phyloP scores from a whole-genome alignment of 2,113 vertebrate genomes.

The Gobius niger region DNA sequence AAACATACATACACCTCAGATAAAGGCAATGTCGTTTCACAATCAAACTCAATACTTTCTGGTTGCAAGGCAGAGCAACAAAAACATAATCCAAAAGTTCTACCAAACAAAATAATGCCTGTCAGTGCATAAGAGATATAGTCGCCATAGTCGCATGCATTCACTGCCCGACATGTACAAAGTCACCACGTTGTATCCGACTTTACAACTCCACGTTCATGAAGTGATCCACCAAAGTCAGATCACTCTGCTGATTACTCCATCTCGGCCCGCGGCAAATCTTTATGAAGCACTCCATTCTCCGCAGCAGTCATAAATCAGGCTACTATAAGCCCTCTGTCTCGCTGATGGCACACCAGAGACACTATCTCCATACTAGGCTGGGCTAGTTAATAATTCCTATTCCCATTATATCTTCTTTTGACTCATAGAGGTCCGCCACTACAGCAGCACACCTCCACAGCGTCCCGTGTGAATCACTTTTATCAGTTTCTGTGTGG shows the following conservation, averaged over 20 bases:
- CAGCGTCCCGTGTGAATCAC: conserved; percentile 26
- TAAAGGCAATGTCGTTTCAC: too few relatives aligned
- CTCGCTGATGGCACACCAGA: conserved; percentile 63
- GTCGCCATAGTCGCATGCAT: not conserved
- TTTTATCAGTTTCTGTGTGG: conserved; percentile 46
- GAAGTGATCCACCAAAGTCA: conserved; percentile 66
- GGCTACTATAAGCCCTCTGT: conserved; percentile 56
- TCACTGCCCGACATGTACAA: conserved; percentile 55
- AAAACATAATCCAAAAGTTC: too few relatives aligned
- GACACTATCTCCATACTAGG: conserved; percentile 61
- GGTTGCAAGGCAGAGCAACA: too few relatives aligned
- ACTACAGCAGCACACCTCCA: conserved; percentile 37
- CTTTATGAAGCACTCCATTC: conserved; percentile 74
- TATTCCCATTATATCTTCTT: conserved; percentile 45
- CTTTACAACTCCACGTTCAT: conserved; percentile 56
- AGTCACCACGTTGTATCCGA: conserved; percentile 52
- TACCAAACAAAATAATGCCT: too few relatives aligned
- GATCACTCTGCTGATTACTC: conserved; percentile 74
- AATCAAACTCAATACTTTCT: too few relatives aligned
- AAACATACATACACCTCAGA: too few relatives aligned
- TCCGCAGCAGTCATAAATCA: conserved; percentile 71
- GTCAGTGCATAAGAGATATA: too few relatives aligned
- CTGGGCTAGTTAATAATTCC: conserved; percentile 57
- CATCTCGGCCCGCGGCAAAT: conserved; percentile 66
- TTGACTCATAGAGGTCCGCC: conserved; percentile 34